Evolutionary conservation across 2,797 vertebrate genomes (phyloP).

Genomic region (Ptychobarbus kaznakovi): DNA sequence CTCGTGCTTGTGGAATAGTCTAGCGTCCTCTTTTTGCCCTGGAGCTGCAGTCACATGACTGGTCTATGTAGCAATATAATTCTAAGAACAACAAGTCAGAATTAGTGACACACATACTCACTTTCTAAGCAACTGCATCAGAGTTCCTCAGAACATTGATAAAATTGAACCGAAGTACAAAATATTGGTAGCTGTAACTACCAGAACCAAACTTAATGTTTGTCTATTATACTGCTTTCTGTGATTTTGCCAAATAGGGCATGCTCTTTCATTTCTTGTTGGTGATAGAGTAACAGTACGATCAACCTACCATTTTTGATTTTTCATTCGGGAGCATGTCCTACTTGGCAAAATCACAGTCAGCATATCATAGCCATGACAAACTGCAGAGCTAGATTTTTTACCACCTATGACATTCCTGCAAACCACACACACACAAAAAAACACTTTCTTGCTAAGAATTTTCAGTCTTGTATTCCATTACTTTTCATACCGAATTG

Average conservation of each 20-base stretch:
- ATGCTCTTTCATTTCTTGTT: background rate
- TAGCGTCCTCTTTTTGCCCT: constrained; percentile 18
- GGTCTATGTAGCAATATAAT: background rate
- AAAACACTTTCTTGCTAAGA: background rate
- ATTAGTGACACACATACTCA: background rate
- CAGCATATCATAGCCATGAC: constrained; percentile 23
- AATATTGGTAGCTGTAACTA: background rate
- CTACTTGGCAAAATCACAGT: background rate
- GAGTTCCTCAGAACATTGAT: background rate
- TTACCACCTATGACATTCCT: background rate
- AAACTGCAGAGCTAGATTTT: background rate
- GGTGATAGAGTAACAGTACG: background rate
- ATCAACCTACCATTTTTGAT: background rate
- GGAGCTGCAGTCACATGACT: background rate
- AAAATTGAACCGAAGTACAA: background rate
- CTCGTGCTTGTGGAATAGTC: constrained; percentile 5
- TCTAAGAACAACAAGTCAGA: background rate
- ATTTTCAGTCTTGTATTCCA: background rate
- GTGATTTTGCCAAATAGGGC: background rate
- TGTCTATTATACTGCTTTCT: background rate
- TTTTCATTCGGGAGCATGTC: background rate
- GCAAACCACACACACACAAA: background rate
- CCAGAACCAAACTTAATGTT: background rate
- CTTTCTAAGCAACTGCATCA: background rate
- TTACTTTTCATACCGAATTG: background rate